Base-by-base conservation (phyloP, 2,888 invertebrate genomes). In the Orthosia gothica region DNA sequence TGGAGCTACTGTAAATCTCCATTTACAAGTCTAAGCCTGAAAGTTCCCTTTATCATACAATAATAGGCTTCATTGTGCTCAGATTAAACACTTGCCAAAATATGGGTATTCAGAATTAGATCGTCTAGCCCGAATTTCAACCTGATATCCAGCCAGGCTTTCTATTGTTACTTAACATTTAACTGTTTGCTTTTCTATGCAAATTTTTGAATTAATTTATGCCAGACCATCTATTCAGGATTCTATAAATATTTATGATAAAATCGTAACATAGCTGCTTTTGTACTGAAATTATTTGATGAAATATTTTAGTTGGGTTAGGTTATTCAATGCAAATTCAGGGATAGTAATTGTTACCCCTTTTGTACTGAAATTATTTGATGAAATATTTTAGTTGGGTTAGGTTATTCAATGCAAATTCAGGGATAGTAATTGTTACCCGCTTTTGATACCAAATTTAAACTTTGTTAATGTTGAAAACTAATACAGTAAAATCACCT, bases 51-150 rank as follows among this genome's bases (percentile, higher is more conserved):
- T 47, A 55, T 66, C 47, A 23, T 63, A 26, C 13, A 23, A 50
- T 66, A 63, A 82, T 66, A 71, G 68, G 61, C 47, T 40, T 18
- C 58, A 82, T 82, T 71, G 65, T 82, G 59, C 54, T 70, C 58
- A 49, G 52, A 75, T 75, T 69, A 52, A 62, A 75, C 62, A 69
- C 57, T 70, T 55, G 23, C 70, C 32, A 5, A 79, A 81, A 68
- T 55, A 20, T 65, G n/a, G 50, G 32, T 32, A 65, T 82, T 66
- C 61, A 66, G 50, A 82, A 79, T 75, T 71, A 79, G 55, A 74
- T 55, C 23, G 45, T 77, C 61, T 59, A 68, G 57, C 40, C 12
- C 55, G 55, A 68, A 73, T 68, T 78, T 67, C 26, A 67, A 49
- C 45, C 59, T 58, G 26, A 65, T 65, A 82, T 70, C 55, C 74